Base-by-base conservation (phyloP, 2,113 vertebrate species). In the Ellobius talpinus region DNA sequence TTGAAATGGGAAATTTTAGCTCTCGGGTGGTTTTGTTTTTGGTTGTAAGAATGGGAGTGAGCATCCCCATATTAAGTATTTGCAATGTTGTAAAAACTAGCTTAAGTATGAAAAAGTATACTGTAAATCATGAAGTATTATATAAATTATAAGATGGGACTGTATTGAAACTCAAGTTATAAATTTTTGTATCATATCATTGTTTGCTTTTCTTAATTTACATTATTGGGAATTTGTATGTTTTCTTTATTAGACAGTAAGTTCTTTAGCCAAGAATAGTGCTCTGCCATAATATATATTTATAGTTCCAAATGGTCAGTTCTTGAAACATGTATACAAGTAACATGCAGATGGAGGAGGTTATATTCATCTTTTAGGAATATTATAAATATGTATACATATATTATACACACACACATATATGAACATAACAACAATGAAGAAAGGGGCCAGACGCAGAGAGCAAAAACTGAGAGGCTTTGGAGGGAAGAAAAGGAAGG, bases 81-180 rank as follows among this genome's bases (percentile, higher is more conserved):
- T 92, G 72, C 21, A 89, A 39, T 89, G 47, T 66, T 85, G 39
- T 91, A 81, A 79, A 85, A 61, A 61, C 39, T 55, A 85, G 66
- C 63, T 90, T 81, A 76, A 81, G 45, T 74, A 50, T 89, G 5
- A 78, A 45, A 26, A 87, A 42, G 19, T 92, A 31, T 72, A 33
- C 79, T 81, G 11, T 82, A 77, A 84, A 73, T 84, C 21, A 7
- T 78, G 68, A 63, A 14, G 13, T 74, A 36, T 39, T 95, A 36
- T 66, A 16, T 6, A 76, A n/a, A 68, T 74, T 74, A 29, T 66
- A 74, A 74, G 24, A 65, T 81, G 42, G 39, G 23, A 1, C 42
- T 87, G 1, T 89, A 77, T 79, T 84, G 87, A 91, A 88, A 85
- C 19, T 82, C 7, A 65, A 55, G 31, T 70, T 79, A 24, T 55